phyloP scores from a whole-genome alignment of 2,797 vertebrate species.

The Hephaestus fuliginosus region DNA sequence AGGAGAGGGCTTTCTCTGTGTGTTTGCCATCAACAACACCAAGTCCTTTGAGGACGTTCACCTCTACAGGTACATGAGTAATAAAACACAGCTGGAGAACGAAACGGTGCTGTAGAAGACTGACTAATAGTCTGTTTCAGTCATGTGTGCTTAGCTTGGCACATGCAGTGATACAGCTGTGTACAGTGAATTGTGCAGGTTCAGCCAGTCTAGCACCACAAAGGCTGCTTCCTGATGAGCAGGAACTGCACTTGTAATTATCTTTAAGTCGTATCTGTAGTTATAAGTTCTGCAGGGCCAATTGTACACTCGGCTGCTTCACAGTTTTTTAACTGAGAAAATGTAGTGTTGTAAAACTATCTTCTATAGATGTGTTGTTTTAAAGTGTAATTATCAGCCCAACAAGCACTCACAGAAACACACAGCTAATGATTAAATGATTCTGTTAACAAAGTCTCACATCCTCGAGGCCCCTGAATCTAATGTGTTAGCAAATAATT shows the following conservation, averaged over 20 bases:
- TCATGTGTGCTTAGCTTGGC: neutral
- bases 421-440: neutral
- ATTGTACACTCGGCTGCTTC: neutral
- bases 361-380: neutral
- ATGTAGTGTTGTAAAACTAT: neutral
- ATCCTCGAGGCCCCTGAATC: neutral
- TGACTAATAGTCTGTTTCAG: neutral
- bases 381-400: neutral
- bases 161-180: neutral
- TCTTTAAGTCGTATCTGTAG: constrained; percentile 16
- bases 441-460: neutral
- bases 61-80: constrained; percentile 86
- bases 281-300: neutral
- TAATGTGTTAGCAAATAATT: neutral
- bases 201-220: neutral
- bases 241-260: constrained; percentile 21
- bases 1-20: constrained; percentile 92
- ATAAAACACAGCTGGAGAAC: neutral
- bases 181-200: neutral
- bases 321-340: neutral
- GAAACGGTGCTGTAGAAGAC: neutral
- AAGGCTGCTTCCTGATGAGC: constrained; percentile 34
- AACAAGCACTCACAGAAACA: neutral
- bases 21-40: constrained; percentile 92
- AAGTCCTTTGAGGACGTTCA: constrained; percentile 93